Conservation (phyloP, 2,888 invertebrate species). For the Epinotia bilunana region DNA sequence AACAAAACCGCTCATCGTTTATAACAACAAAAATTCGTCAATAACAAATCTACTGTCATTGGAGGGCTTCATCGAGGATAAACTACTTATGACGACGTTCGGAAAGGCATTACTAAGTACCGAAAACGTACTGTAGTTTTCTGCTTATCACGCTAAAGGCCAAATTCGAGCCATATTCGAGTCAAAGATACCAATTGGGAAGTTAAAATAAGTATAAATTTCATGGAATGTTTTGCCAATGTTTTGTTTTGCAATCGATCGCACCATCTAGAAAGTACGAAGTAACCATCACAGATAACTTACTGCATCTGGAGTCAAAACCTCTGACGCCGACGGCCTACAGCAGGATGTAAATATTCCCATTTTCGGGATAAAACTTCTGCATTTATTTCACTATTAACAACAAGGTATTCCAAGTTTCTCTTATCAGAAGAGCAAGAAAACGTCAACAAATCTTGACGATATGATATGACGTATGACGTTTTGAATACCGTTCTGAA, state of each 20-base stretch:
- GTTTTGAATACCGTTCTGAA: conserved; percentile 44
- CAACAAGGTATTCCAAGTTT: conserved; percentile 32
- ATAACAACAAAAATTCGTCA: conserved; percentile 1
- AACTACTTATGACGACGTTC: background rate
- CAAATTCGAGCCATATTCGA: background rate
- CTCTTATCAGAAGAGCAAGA: conserved; percentile 28
- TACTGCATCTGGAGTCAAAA: conserved; percentile 85
- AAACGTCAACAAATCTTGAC: conserved; percentile 45
- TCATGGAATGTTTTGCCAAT: background rate
- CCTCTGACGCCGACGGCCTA: conserved; percentile 82
- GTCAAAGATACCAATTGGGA: background rate
- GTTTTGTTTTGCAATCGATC: conserved; percentile 39
- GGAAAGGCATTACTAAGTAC: background rate
- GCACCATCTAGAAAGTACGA: conserved; percentile 21
- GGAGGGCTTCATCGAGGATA: background rate
- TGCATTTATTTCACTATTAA: conserved; percentile 16
- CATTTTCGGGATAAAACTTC: conserved; percentile 62
- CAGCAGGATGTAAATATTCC: conserved; percentile 83
- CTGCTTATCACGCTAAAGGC: background rate
- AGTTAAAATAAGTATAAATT: background rate
- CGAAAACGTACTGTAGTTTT: background rate
- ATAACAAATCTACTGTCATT: conserved; percentile 8
- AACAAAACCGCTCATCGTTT: background rate
- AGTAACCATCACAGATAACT: conserved; percentile 55
- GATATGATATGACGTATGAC: conserved; percentile 39